Base-by-base conservation (phyloP, 2,888 invertebrate genomes). In the Leptinotarsa haldemani region DNA sequence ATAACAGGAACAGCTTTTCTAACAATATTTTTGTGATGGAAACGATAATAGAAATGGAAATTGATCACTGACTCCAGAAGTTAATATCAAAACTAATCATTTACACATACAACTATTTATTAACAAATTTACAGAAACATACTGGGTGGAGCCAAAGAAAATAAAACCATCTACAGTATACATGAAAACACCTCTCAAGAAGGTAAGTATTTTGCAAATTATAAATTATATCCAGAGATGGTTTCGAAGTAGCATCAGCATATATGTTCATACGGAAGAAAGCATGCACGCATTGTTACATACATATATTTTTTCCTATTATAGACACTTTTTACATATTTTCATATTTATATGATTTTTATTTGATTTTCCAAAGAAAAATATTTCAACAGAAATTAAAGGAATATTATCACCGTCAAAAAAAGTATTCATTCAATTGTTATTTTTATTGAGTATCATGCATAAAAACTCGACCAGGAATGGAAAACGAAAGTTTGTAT, bases 251-350 rank as follows among this genome's bases (percentile, higher is more conserved):
- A 75, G 65, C 75, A 69, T 73, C 58, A 63, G 76, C 75, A 73
- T 74, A 65, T 75, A 77, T 73, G 68, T 71, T 73, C 22, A 70
- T 74, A 77, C 71, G 74, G 69, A 75, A 78, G 73, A 68, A 75
- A 79, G 77, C 79, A 75, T 79, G 77, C 79, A 77, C 75, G 67
- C 77, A 79, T 65, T 73, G 67, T 77, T 75, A 79, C 76, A 77
- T 77, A 77, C 71, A 69, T 30, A 70, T 70, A 73, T 68, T 75
- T 75, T 77, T 70, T 74, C 63, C 70, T 77, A 71, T 71, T 77
- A 76, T 76, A 76, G 70, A 77, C 78, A 77, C 56, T 79, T 79
- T 79, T 77, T 77, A 77, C 77, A 79, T 79, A 79, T 79, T 77
- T 79, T 77, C 77, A 79, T 65, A 65, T 74, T 74, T 74, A 70